These are phyloP conservation scores for Colletes collaris DNA, from an alignment of 2,888 invertebrate species.

Conservation along the genomic window DNA sequence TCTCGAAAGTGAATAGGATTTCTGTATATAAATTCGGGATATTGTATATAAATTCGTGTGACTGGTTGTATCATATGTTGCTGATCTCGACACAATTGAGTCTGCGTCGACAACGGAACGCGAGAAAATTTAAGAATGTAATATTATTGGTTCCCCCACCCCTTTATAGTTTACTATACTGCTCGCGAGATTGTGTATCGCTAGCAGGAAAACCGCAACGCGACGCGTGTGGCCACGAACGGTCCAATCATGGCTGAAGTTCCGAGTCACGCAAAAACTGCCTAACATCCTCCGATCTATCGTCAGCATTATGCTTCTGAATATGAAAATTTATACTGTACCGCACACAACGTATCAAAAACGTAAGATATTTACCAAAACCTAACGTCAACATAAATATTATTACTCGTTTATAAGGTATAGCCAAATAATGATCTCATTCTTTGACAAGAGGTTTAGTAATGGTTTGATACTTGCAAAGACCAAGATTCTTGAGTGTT, in stretches of 20 bases:
- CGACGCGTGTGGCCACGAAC: constrained; percentile 52
- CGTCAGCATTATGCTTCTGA: not conserved
- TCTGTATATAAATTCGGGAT: no score
- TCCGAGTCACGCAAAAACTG: constrained; percentile 42
- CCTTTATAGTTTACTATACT: constrained; percentile 37
- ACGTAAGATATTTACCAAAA: no score
- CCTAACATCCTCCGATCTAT: not conserved
- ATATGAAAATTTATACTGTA: no score
- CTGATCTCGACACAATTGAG: not conserved
- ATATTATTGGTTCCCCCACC: constrained; percentile 30
- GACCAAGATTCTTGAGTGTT: no score
- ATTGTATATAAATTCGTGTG: no score
- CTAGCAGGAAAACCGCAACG: constrained; percentile 47
- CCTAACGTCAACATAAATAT: no score
- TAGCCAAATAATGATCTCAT: no score
- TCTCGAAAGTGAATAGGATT: no score
- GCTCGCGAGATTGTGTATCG: constrained; percentile 38
- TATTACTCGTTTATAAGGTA: no score
- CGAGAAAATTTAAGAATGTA: constrained; percentile 27
- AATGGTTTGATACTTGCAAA: no score
- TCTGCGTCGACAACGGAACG: constrained; percentile 2
- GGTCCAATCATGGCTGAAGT: constrained; percentile 31
- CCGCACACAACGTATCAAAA: no score
- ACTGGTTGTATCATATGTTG: not conserved
- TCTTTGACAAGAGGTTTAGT: no score